A percentile compares a stretch with the other conserved stretches of the same genome.
phyloP scores from a whole-genome alignment of 2,797 vertebrate genomes.

The Galago senegalensis region DNA sequence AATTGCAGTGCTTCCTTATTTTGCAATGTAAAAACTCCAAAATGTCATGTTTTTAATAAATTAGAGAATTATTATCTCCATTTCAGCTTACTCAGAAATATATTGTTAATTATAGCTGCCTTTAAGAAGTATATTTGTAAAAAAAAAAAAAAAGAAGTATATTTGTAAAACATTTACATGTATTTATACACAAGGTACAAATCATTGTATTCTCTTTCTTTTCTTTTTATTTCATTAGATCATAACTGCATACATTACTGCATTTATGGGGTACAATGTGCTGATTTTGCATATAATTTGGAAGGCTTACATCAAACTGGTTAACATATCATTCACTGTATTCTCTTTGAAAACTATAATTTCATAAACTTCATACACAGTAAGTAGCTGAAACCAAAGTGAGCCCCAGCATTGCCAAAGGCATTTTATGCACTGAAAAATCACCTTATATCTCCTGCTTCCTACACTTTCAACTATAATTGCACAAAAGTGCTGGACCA shows the following conservation, averaged over 20 bases:
- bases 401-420: neutral
- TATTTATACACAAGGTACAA: neutral
- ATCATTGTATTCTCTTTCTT: neutral
- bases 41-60: neutral
- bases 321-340: too few relatives aligned
- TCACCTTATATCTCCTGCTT: neutral
- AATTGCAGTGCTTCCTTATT: neutral
- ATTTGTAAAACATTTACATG: constrained; percentile 17
- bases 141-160: neutral
- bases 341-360: neutral
- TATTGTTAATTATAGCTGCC: neutral
- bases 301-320: too few relatives aligned
- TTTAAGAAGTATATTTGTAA: neutral
- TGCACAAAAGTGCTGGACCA: neutral
- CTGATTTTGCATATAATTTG: too few relatives aligned
- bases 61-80: neutral
- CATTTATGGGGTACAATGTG: too few relatives aligned
- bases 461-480: neutral
- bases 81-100: neutral
- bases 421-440: neutral
- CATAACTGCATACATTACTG: too few relatives aligned
- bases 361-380: neutral
- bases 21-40: neutral
- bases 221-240: too few relatives aligned
- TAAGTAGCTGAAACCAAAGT: neutral